Conservation (phyloP, 2,888 invertebrate species). For the Neria commutata region DNA sequence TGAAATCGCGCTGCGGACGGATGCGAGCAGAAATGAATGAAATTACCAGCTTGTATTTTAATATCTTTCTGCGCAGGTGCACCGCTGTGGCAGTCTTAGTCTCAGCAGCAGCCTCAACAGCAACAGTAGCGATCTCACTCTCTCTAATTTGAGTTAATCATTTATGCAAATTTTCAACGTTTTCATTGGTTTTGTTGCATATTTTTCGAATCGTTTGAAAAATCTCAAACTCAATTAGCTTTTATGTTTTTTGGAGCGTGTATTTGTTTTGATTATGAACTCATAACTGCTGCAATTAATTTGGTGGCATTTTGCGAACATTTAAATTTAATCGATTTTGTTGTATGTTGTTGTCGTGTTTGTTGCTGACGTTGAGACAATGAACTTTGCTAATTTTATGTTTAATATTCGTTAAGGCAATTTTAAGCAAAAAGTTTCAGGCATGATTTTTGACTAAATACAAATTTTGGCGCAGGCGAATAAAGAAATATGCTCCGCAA, state of each 20-base stretch:
- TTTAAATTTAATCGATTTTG: neutral
- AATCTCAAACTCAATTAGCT: constrained; percentile 18
- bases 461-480: too few species aligned
- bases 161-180: constrained; percentile 49
- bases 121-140: neutral
- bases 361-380: too few species aligned
- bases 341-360: too few species aligned
- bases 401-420: too few species aligned
- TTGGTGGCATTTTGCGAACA: too few species aligned
- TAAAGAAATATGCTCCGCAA: too few species aligned
- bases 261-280: constrained; percentile 26
- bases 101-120: neutral
- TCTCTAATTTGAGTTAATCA: constrained; percentile 46
- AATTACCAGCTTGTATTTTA: constrained; percentile 1
- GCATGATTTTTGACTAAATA: too few species aligned
- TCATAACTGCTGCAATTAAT: constrained; percentile 44
- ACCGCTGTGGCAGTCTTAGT: neutral
- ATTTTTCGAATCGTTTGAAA: constrained; percentile 33
- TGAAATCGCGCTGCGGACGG: neutral
- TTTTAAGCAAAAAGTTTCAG: too few species aligned
- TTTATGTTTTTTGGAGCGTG: constrained; percentile 16
- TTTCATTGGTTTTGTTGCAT: too few species aligned
- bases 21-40: neutral
- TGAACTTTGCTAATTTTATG: too few species aligned
- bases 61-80: neutral